Conservation (phyloP, 1,140 invertebrate genomes). For the Zophobas atratus region DNA sequence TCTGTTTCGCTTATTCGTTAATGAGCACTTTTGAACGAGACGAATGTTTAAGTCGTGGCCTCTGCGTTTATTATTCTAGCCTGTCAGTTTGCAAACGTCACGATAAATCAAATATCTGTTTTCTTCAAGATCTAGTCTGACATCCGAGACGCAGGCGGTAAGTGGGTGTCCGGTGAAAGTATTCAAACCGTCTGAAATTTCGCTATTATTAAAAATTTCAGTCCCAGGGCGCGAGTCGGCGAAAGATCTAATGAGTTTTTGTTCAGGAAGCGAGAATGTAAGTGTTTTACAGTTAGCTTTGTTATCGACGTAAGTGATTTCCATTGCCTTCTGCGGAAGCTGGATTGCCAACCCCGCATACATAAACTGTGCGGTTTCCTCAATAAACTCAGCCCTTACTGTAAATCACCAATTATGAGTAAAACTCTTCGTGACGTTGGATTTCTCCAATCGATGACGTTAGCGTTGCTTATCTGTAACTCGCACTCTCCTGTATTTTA, state of each 20-base stretch:
- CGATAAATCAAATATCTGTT: too few relatives aligned
- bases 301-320: conserved; percentile 48
- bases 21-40: too few relatives aligned
- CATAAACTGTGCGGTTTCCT: conserved; percentile 49
- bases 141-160: too few relatives aligned
- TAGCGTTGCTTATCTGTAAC: conserved; percentile 45
- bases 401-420: conserved; percentile 50
- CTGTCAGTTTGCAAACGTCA: too few relatives aligned
- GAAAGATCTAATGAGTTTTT: conserved; percentile 40
- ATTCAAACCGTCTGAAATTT: neutral
- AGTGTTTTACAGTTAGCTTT: conserved; percentile 45
- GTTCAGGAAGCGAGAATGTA: conserved; percentile 27
- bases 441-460: conserved; percentile 50
- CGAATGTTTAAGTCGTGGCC: too few relatives aligned
- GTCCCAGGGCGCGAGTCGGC: neutral
- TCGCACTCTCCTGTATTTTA: conserved; percentile 46
- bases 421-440: conserved; percentile 48
- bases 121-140: too few relatives aligned
- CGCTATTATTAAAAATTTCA: conserved; percentile 24
- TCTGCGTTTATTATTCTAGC: too few relatives aligned
- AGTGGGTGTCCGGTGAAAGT: neutral
- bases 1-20: too few relatives aligned
- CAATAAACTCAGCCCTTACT: conserved; percentile 48
- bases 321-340: conserved; percentile 43
- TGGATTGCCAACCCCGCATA: conserved; percentile 44